Percentiles rank a stretch among this genome's conserved stretches.
phyloP scores from a whole-genome alignment of 2,888 invertebrate genomes.

The Synanthedon vespiformis region DNA sequence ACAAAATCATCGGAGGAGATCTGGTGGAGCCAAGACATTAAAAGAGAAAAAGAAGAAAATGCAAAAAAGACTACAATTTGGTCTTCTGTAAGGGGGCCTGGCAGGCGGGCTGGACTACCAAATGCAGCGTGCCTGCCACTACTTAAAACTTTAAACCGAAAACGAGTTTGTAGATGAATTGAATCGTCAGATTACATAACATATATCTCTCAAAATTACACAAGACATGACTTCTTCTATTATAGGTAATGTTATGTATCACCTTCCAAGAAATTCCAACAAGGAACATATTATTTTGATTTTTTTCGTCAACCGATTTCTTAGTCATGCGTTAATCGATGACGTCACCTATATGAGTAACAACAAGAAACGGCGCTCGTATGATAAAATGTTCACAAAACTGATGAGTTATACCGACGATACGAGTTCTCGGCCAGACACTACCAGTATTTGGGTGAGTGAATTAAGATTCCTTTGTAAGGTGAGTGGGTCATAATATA shows the following conservation, averaged over 20 bases:
- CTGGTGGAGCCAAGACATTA: too few relatives aligned
- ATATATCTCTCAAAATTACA: background rate
- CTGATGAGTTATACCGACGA: conserved; percentile 20
- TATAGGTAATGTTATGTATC: conserved; percentile 11
- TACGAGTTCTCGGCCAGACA: too few relatives aligned
- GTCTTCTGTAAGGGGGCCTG: too few relatives aligned
- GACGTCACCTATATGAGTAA: conserved; percentile 62
- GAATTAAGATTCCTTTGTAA: conserved; percentile 26
- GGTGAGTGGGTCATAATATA: conserved; percentile 9
- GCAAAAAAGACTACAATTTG: too few relatives aligned
- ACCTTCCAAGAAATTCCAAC: conserved; percentile 16
- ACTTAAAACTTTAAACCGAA: too few relatives aligned
- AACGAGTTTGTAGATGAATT: too few relatives aligned
- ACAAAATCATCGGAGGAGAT: too few relatives aligned
- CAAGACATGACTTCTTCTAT: conserved; percentile 16
- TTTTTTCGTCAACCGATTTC: conserved; percentile 28
- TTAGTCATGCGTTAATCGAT: conserved; percentile 56
- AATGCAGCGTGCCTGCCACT: too few relatives aligned
- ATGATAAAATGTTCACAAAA: conserved; percentile 21
- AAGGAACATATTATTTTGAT: conserved; percentile 18
- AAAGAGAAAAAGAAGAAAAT: too few relatives aligned
- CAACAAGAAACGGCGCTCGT: conserved; percentile 28
- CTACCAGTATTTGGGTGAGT: conserved; percentile 32
- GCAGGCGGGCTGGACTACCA: too few relatives aligned
- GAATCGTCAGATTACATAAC: too few relatives aligned